These are phyloP conservation scores for Cirrhinus mrigala DNA, from an alignment of 2,797 vertebrate genomes.

Conservation along the genomic window DNA sequence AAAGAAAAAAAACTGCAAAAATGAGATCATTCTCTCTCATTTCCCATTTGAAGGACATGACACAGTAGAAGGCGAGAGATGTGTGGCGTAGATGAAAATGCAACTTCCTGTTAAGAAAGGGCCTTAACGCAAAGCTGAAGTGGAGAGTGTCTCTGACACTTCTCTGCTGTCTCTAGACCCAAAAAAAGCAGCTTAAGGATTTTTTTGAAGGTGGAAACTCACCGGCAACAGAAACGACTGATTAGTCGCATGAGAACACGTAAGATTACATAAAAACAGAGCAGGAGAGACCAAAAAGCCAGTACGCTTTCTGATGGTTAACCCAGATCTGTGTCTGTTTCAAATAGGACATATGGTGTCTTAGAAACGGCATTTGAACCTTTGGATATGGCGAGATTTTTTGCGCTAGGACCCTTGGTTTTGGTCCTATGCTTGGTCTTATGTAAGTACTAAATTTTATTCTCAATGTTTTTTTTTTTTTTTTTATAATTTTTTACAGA, in stretches of 20 bases:
- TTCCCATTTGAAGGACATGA: constrained; percentile 48
- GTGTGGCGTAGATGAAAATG: constrained; percentile 75
- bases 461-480: background rate
- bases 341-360: constrained; percentile 82
- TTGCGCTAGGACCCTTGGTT: constrained; percentile 80
- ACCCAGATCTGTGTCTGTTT: constrained; percentile 73
- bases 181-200: constrained; percentile 77
- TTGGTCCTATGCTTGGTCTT: constrained; percentile 72
- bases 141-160: constrained; percentile 83
- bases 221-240: constrained; percentile 83
- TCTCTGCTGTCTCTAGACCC: constrained; percentile 70
- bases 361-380: constrained; percentile 71
- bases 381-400: constrained; percentile 85
- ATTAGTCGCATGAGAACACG: constrained; percentile 79
- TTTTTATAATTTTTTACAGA: background rate
- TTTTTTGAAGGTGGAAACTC: constrained; percentile 68
- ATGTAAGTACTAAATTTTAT: constrained; percentile 72
- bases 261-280: constrained; percentile 66
- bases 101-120: constrained; percentile 77
- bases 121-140: constrained; percentile 74
- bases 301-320: constrained; percentile 21
- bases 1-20: background rate
- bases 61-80: constrained; percentile 59
- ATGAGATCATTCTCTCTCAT: constrained; percentile 10
- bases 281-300: background rate